Percentiles rank a stretch among this genome's conserved stretches.
Conservation (phyloP, 92 coral and sea anemone species). For the Phenganax stokvisi region DNA sequence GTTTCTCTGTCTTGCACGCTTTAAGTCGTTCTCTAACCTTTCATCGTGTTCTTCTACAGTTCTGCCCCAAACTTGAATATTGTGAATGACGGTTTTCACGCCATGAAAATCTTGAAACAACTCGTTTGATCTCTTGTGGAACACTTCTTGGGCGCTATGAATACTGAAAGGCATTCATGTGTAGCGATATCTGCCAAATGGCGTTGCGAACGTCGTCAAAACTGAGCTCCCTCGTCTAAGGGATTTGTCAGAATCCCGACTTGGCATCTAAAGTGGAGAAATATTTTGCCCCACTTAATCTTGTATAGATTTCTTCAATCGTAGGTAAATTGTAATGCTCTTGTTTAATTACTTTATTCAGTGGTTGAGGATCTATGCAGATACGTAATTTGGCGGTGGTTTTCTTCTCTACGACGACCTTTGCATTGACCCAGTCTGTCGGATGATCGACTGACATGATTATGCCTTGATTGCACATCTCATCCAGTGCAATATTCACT, state of each 20-base stretch:
- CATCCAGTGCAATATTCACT: not conserved
- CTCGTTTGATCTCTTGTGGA: too few relatives aligned
- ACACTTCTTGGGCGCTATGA: not conserved
- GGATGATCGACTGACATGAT: not conserved
- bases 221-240: not conserved
- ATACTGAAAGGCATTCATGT: slow-evolving; percentile 36
- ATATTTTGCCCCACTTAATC: slow-evolving; percentile 34
- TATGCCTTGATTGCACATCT: not conserved
- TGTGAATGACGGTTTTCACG: too few relatives aligned
- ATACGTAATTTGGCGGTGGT: slow-evolving; percentile 44
- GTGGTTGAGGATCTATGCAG: slow-evolving; percentile 44
- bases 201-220: slow-evolving; percentile 20
- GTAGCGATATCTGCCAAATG: slow-evolving; percentile 41
- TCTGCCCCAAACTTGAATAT: too few relatives aligned
- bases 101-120: too few relatives aligned
- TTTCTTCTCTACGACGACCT: slow-evolving; percentile 28
- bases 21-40: too few relatives aligned
- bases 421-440: slow-evolving; percentile 1
- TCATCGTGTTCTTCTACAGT: too few relatives aligned
- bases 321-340: slow-evolving; percentile 45
- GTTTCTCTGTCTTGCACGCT: too few relatives aligned
- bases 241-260: not conserved
- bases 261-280: slow-evolving; percentile 47
- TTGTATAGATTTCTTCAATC: slow-evolving; percentile 38
- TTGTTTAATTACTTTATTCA: slow-evolving; percentile 20